phyloP scores from a whole-genome alignment of 2,888 invertebrate species.

The Seira musarum region DNA sequence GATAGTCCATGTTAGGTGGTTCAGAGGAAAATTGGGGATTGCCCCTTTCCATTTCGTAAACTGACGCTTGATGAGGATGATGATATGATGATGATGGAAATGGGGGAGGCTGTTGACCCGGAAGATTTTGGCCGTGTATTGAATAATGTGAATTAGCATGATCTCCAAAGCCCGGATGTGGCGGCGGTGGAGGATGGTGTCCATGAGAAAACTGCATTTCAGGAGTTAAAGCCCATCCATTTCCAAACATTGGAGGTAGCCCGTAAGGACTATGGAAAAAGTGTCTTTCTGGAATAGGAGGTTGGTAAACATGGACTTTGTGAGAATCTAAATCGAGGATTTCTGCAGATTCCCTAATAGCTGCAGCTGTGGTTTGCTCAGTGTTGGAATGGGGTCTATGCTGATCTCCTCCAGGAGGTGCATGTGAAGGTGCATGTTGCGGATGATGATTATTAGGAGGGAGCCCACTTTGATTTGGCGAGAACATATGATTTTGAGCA shows the following conservation, averaged over 20 bases:
- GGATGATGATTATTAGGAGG: slow-evolving; percentile 72
- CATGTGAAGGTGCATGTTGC: slow-evolving; percentile 65
- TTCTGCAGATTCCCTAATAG: slow-evolving; percentile 79
- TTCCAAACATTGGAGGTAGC: slow-evolving; percentile 62
- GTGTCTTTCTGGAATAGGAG: slow-evolving; percentile 50
- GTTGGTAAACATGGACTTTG: slow-evolving; percentile 83
- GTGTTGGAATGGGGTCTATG: slow-evolving; percentile 69
- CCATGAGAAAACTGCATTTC: slow-evolving; percentile 52
- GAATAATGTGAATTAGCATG: slow-evolving; percentile 56
- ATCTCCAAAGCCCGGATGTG: slow-evolving; percentile 37
- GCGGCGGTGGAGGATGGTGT: slow-evolving; percentile 58
- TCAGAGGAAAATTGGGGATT: slow-evolving; percentile 52
- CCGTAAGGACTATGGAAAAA: slow-evolving; percentile 69
- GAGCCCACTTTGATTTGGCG: slow-evolving; percentile 41
- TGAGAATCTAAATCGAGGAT: slow-evolving; percentile 91
- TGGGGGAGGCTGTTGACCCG: slow-evolving; percentile 41
- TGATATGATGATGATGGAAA: slow-evolving; percentile 28
- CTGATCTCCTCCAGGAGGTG: slow-evolving; percentile 34
- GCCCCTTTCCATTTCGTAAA: slow-evolving; percentile 54
- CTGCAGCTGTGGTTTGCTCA: slow-evolving; percentile 62
- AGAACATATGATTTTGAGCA: slow-evolving; percentile 61
- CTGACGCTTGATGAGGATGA: slow-evolving; percentile 30
- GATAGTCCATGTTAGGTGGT: slow-evolving; percentile 48
- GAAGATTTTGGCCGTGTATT: slow-evolving; percentile 44
- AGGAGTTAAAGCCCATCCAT: slow-evolving; percentile 64